A percentile compares a stretch with the other conserved stretches of the same genome.
phyloP scores from a whole-genome alignment of 1,140 invertebrate genomes.

The Drosophila nannoptera region DNA sequence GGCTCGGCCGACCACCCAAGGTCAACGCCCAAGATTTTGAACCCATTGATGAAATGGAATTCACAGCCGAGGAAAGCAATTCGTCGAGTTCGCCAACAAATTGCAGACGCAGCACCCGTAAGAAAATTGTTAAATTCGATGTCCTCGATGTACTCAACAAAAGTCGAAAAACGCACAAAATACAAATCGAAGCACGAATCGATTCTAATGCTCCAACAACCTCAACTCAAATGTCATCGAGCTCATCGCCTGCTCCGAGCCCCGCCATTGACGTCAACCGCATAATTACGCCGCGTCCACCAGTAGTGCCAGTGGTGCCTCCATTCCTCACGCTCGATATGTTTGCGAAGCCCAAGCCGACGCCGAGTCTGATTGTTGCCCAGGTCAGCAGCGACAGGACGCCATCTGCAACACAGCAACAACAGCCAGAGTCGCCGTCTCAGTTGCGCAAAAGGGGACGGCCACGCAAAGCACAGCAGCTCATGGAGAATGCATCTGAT shows the following conservation, averaged over 20 bases:
- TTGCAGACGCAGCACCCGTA: conserved; percentile 72
- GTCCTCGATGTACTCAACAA: conserved; percentile 72
- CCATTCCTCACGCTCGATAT: conserved; percentile 39
- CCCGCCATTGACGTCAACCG: conserved; percentile 12
- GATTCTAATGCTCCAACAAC: conserved; percentile 61
- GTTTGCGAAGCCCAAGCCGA: conserved; percentile 51
- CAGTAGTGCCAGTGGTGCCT: conserved; percentile 27
- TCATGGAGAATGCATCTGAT: background rate
- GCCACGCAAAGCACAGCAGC: conserved; percentile 32
- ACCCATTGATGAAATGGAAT: background rate
- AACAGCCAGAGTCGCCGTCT: background rate
- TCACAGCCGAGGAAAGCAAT: background rate
- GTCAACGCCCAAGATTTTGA: conserved; percentile 13
- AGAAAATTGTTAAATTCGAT: conserved; percentile 75
- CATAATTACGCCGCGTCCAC: conserved; percentile 9
- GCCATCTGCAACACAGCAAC: background rate
- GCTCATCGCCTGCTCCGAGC: background rate
- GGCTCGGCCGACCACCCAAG: conserved; percentile 35
- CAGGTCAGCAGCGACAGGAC: conserved; percentile 57
- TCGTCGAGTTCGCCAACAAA: conserved; percentile 37
- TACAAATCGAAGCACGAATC: conserved; percentile 75
- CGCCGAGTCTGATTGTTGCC: conserved; percentile 56
- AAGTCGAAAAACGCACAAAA: conserved; percentile 72
- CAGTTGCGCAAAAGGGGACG: conserved; percentile 51
- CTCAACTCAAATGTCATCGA: conserved; percentile 1